Conservation (phyloP, 2,888 invertebrate species). For the Agrochola lychnidis region DNA sequence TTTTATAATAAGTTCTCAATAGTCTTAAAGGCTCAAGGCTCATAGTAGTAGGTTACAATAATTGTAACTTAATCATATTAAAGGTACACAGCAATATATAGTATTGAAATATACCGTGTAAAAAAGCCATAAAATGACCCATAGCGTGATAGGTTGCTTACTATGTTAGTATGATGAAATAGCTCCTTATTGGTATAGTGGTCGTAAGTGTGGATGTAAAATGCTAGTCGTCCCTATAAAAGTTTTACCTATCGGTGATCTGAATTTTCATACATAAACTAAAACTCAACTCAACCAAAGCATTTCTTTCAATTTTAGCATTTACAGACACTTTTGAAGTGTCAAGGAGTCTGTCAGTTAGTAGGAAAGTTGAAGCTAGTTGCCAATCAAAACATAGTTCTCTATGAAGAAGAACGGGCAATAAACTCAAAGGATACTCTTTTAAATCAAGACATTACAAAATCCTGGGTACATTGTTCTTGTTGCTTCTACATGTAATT, state of each 20-base stretch:
- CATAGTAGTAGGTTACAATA: neutral
- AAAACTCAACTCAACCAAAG: neutral
- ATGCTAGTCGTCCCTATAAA: neutral
- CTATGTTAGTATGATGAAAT: conserved; percentile 35
- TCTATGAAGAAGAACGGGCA: neutral
- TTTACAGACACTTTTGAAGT: neutral
- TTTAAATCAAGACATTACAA: neutral
- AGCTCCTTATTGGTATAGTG: conserved; percentile 17
- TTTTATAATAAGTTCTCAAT: neutral
- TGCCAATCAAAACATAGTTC: neutral
- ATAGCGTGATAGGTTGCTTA: neutral
- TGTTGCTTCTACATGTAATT: too few relatives aligned
- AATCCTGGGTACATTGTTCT: too few relatives aligned
- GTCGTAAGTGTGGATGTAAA: conserved; percentile 2
- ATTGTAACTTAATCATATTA: conserved; percentile 5
- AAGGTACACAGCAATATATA: neutral
- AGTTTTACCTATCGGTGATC: too few relatives aligned
- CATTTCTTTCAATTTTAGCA: neutral
- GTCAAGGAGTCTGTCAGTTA: neutral
- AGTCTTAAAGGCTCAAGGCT: neutral
- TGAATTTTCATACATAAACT: neutral
- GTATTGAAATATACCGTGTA: conserved; percentile 20
- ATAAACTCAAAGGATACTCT: neutral
- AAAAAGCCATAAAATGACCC: conserved; percentile 18
- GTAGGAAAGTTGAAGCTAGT: too few relatives aligned